A percentile compares a stretch with the other conserved stretches of the same genome.
These are phyloP conservation scores for Drosophila ochracea DNA, from an alignment of 2,888 invertebrate genomes.

Conservation along the genomic window DNA sequence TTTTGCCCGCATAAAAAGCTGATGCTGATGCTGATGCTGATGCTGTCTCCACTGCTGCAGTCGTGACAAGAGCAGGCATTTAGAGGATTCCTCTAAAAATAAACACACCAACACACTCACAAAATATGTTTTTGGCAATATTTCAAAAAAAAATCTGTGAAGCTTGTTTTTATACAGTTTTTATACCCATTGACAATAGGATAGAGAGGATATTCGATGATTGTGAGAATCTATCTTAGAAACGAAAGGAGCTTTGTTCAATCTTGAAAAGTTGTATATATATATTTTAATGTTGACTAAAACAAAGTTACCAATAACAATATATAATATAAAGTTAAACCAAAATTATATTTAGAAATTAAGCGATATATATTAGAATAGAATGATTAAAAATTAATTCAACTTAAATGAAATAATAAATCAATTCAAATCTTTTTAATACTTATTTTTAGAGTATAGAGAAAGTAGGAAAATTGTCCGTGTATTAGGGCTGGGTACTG, in stretches of 20 bases:
- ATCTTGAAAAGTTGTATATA: background rate
- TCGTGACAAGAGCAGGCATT: constrained; percentile 37
- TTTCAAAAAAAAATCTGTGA: background rate
- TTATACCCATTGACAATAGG: no score
- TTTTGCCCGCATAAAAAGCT: constrained; percentile 31
- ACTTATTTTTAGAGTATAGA: background rate
- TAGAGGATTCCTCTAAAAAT: constrained; percentile 23
- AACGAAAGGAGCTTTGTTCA: background rate
- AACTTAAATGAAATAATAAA: background rate
- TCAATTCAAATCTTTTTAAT: background rate
- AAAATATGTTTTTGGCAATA: constrained; percentile 10
- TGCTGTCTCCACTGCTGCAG: constrained; percentile 10
- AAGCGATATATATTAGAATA: background rate
- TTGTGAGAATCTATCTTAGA: background rate
- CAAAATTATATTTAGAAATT: background rate
- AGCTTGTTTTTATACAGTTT: background rate
- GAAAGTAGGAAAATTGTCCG: background rate
- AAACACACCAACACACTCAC: background rate
- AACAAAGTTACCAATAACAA: background rate
- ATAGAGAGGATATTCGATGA: background rate
- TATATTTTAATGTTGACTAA: background rate
- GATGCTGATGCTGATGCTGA: background rate
- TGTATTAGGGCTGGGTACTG: background rate
- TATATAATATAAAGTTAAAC: background rate
- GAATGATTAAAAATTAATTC: background rate